Evolutionary conservation across 2,113 vertebrate species (phyloP).

Genomic region (Sigmodon hispidus): DNA sequence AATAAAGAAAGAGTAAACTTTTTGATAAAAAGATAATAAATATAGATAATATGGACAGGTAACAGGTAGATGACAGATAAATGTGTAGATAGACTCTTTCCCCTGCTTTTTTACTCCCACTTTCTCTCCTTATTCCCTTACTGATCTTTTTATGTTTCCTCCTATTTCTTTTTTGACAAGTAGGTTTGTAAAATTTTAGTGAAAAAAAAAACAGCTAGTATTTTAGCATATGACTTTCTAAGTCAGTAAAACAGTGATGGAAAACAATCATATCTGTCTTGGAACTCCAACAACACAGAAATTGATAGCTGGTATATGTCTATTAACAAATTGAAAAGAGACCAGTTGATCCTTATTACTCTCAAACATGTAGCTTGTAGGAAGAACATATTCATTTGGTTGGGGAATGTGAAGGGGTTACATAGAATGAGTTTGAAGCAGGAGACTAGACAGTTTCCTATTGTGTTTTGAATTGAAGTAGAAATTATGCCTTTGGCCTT

Average conservation of each 20-base stretch:
- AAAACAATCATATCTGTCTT: not conserved
- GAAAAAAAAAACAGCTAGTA: not conserved
- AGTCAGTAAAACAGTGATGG: not conserved
- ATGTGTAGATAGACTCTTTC: not conserved
- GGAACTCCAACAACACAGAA: not conserved
- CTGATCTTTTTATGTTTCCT: not conserved
- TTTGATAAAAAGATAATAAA: not conserved
- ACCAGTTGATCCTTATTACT: not conserved
- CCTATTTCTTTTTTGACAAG: not conserved
- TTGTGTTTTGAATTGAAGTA: not conserved
- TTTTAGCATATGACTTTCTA: not conserved
- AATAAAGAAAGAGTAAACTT: too few species aligned
- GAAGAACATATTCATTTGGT: not conserved
- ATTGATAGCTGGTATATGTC: not conserved
- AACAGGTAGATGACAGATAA: not conserved
- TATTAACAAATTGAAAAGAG: constrained; percentile 9
- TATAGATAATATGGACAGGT: not conserved
- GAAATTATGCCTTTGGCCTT: constrained; percentile 13
- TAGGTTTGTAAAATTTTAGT: constrained; percentile 18
- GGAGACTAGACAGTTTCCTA: not conserved
- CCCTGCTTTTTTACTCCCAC: not conserved
- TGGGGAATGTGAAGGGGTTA: not conserved
- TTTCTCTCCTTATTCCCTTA: not conserved
- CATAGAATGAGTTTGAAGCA: not conserved
- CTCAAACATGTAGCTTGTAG: not conserved